phyloP scores from a whole-genome alignment of 1,140 invertebrate genomes.

The Amyelois transitella region DNA sequence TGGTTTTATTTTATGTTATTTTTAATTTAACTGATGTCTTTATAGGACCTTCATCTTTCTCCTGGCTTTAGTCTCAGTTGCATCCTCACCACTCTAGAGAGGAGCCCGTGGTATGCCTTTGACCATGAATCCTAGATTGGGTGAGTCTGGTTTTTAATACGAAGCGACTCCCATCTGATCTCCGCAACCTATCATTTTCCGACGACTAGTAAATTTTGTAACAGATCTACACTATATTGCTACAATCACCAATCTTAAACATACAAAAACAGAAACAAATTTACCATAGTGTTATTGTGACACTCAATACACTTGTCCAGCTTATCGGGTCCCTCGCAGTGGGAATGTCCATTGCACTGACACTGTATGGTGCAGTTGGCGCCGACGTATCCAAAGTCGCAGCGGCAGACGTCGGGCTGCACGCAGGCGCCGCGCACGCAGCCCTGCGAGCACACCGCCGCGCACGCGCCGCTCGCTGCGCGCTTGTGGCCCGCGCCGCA shows the following conservation, averaged over 20 bases:
- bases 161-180: too few relatives aligned
- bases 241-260: too few relatives aligned
- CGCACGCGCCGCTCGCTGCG: slow-evolving; percentile 77
- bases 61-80: too few relatives aligned
- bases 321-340: slow-evolving; percentile 90
- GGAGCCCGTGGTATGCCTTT: too few relatives aligned
- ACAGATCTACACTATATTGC: background rate
- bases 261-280: background rate
- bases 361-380: slow-evolving; percentile 95
- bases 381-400: slow-evolving; percentile 96
- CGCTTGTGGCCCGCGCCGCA: slow-evolving; percentile 88
- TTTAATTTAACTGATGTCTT: too few relatives aligned
- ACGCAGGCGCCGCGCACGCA: slow-evolving; percentile 92
- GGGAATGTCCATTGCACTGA: slow-evolving; percentile 94
- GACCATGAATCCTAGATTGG: too few relatives aligned
- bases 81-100: too few relatives aligned
- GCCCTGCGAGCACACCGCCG: slow-evolving; percentile 90
- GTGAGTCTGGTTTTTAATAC: too few relatives aligned
- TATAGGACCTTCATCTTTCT: too few relatives aligned
- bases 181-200: background rate
- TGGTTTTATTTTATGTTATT: too few relatives aligned
- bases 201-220: background rate
- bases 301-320: slow-evolving; percentile 89
- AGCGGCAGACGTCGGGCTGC: slow-evolving; percentile 89
- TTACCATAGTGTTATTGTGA: slow-evolving; percentile 92